Evolutionary conservation across 1,140 invertebrate genomes (phyloP).

Genomic region (Tachypleus tridentatus): DNA sequence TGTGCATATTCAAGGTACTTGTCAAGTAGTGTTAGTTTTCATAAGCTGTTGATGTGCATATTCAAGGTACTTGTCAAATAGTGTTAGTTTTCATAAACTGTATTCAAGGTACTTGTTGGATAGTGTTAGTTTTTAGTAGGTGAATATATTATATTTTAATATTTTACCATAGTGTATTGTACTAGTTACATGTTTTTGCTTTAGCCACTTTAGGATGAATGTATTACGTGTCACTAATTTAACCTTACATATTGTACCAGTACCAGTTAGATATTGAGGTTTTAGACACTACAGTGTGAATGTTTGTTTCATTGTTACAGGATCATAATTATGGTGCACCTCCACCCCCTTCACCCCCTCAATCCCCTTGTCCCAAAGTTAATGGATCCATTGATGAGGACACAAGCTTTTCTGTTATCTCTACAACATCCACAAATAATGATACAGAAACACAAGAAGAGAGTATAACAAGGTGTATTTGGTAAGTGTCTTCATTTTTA

Average conservation of each 20-base stretch:
- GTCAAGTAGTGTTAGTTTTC: too few relatives aligned
- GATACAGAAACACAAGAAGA: slow-evolving; percentile 58
- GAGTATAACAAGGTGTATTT: slow-evolving; percentile 81
- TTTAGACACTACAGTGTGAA: neutral
- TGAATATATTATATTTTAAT: neutral
- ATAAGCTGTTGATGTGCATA: too few relatives aligned
- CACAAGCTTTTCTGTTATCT: slow-evolving; percentile 32
- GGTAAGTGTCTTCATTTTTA: slow-evolving; percentile 34
- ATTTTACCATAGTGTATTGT: neutral
- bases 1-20: too few relatives aligned
- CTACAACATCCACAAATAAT: slow-evolving; percentile 72
- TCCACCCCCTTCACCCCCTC: slow-evolving; percentile 46
- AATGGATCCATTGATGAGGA: slow-evolving; percentile 24
- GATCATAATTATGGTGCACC: slow-evolving; percentile 70
- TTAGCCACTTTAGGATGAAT: neutral
- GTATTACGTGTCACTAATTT: neutral
- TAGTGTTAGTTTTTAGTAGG: neutral
- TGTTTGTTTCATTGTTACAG: slow-evolving; percentile 41
- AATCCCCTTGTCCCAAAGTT: slow-evolving; percentile 35
- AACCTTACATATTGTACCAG: neutral
- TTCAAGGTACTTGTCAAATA: too few relatives aligned
- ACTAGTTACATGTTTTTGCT: neutral
- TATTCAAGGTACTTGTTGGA: too few relatives aligned
- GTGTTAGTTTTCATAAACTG: too few relatives aligned
- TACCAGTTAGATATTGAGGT: neutral